A percentile compares a stretch with the other conserved stretches of the same genome.
Conservation (phyloP, 2,888 invertebrate genomes). For the Dinocampus coccinellae region DNA sequence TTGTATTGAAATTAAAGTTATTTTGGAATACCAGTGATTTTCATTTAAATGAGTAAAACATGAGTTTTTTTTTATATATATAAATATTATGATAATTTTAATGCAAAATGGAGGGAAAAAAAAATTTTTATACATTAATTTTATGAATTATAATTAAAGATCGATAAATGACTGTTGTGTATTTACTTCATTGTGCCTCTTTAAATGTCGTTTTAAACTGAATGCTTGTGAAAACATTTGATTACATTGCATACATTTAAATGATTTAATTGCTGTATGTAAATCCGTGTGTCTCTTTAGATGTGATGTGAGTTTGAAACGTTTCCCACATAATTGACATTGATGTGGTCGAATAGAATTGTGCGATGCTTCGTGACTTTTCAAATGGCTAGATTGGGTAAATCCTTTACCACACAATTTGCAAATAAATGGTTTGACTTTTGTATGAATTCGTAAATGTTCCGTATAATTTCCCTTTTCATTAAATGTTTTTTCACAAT, state of each 20-base stretch:
- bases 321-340: conserved; percentile 64
- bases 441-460: conserved; percentile 64
- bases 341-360: conserved; percentile 59
- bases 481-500: conserved; percentile 61
- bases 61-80: no score
- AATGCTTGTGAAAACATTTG: conserved; percentile 71
- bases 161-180: not conserved
- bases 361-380: conserved; percentile 62
- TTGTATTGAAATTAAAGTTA: no score
- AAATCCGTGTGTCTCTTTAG: conserved; percentile 62
- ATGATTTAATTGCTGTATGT: conserved; percentile 61
- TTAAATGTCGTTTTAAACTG: conserved; percentile 71
- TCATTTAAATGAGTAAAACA: no score
- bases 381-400: conserved; percentile 65
- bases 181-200: conserved; percentile 65
- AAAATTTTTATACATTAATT: no score
- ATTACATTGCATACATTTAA: conserved; percentile 69
- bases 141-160: not conserved
- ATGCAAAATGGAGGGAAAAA: conserved; percentile 28
- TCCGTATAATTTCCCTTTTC: conserved; percentile 64
- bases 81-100: no score
- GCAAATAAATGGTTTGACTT: conserved; percentile 63
- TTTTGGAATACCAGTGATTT: no score
- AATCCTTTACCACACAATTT: conserved; percentile 62
- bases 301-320: conserved; percentile 64